Percentiles rank a stretch among this genome's conserved stretches.
Conservation (phyloP, 2,797 vertebrate genomes). For the Sebastes nivosus region DNA sequence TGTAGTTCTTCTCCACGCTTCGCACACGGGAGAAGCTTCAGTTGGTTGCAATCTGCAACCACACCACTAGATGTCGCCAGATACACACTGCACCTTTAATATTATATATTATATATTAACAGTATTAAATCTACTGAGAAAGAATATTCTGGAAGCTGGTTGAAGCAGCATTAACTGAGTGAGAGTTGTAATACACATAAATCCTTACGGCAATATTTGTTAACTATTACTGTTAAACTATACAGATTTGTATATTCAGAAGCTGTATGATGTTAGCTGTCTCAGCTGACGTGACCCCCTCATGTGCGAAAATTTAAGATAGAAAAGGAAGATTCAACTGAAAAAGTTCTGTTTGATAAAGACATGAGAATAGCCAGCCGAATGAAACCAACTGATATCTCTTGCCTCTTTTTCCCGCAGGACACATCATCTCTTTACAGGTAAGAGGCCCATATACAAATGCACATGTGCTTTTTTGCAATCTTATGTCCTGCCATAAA, state of each 20-base stretch:
- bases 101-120: background rate
- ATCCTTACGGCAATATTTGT: background rate
- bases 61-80: too few relatives aligned
- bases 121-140: background rate
- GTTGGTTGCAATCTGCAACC: too few relatives aligned
- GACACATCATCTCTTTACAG: background rate
- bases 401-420: background rate
- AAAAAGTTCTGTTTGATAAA: background rate
- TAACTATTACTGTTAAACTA: background rate
- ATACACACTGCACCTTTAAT: too few relatives aligned
- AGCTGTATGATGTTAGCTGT: background rate
- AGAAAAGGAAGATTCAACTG: background rate
- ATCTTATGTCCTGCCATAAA: background rate
- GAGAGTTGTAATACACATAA: background rate
- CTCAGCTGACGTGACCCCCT: background rate
- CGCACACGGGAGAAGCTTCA: too few relatives aligned
- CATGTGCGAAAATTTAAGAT: background rate
- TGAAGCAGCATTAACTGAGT: background rate
- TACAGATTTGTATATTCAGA: background rate
- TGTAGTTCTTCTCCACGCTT: too few relatives aligned
- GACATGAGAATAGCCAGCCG: background rate
- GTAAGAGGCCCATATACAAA: background rate
- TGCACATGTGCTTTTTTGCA: background rate
- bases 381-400: background rate
- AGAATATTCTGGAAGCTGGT: background rate